Evolutionary conservation across 2,888 invertebrate genomes (phyloP), one percentile per base, ranked within the genome.

Genomic region (Clivina fossor): DNA sequence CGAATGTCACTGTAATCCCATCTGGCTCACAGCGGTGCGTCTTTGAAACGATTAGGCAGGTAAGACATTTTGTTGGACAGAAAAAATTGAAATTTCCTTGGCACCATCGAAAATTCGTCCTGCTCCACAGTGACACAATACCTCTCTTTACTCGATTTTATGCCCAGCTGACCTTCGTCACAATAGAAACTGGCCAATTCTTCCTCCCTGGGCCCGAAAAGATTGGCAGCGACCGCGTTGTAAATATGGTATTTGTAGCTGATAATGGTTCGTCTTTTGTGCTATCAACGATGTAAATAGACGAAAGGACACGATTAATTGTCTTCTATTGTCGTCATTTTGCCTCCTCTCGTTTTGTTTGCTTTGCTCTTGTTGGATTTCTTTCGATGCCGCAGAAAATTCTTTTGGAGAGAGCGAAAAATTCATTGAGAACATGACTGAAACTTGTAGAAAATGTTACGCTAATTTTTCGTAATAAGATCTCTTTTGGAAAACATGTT

Each of bases 101-200:
- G 26, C 9, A 18, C 5, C 40, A 44, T 41, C 24, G 47, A 41
- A 22, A 50, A 50, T 37, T 37, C 46, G 40, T 57, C 50, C 43
- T 46, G 50, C 44, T 26, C 20, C 49, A 41, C 19, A 26, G n/a
- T 49, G 53, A 44, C 51, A 47, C 46, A 46, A 47, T 55, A 55
- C 60, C 60, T 62, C 62, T 61, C 62, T n/a, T n/a, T n/a, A n/a
- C n/a, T n/a, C 63, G 63, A 66, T 65, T 64, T 66, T 60, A 63
- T 60, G 64, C 61, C 63, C 63, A 65, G 64, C 64, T 64, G 63
- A 63, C 63, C 64, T 60, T 58, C 59, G 20, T 44, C 57, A 62
- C 61, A 64, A 64, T n/a, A 62, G 53, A 58, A 24, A 44, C 44
- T 32, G 51, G 49, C 38, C 49, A 49, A 49, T 49, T 49, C 49